Evolutionary conservation across 2,113 vertebrate species (phyloP).

Genomic region (Seriola dumerili): DNA sequence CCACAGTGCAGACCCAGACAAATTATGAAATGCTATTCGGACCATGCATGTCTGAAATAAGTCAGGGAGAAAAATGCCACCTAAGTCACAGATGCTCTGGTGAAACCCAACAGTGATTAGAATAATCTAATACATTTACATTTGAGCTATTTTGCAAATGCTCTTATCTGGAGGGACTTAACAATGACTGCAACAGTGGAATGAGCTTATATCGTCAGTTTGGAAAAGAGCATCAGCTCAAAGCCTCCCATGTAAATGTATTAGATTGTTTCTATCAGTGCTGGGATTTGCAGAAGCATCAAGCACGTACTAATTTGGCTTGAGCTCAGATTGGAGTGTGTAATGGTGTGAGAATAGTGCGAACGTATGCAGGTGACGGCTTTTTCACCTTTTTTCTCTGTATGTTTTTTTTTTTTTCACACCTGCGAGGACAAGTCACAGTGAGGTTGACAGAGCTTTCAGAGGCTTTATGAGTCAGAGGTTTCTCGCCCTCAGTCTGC

Average conservation of each 20-base stretch:
- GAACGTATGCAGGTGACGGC: background rate
- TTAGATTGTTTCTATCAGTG: constrained; percentile 39
- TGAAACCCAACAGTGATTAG: constrained; percentile 47
- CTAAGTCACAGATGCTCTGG: constrained; percentile 21
- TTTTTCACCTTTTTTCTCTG: background rate
- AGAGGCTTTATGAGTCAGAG: background rate
- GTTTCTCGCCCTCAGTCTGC: background rate
- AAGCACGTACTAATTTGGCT: constrained; percentile 21
- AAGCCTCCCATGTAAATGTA: constrained; percentile 21
- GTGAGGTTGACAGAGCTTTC: background rate
- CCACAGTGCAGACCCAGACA: background rate
- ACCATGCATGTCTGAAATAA: constrained; percentile 19
- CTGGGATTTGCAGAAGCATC: constrained; percentile 43
- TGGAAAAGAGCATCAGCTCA: constrained; percentile 38
- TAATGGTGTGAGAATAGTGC: constrained; percentile 12
- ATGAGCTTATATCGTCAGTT: constrained; percentile 50
- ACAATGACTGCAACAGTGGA: constrained; percentile 29
- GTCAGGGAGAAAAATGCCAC: constrained; percentile 9
- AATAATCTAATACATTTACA: constrained; percentile 62
- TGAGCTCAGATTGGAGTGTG: constrained; percentile 13
- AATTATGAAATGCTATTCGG: background rate
- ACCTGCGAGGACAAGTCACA: background rate
- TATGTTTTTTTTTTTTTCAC: background rate
- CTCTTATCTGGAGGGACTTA: constrained; percentile 63
- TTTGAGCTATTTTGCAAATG: constrained; percentile 61